Conservation (phyloP, 2,888 invertebrate genomes). For the Penaeus monodon region DNA sequence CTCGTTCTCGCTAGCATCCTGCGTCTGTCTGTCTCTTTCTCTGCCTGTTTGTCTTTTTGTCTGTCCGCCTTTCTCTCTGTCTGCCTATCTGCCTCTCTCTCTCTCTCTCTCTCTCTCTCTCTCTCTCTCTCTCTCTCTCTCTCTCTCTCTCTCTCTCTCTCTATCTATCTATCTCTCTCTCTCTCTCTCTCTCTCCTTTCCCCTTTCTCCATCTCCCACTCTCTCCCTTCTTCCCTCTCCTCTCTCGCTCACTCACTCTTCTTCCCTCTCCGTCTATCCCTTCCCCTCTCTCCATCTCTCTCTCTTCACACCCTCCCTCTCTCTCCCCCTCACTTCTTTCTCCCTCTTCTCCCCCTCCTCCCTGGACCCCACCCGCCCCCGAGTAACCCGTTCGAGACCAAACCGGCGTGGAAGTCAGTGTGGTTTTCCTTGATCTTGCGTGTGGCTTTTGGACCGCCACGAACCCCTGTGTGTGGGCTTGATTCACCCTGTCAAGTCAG, state of each 20-base stretch:
- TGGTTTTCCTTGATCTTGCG: too few relatives aligned
- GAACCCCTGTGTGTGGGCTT: too few relatives aligned
- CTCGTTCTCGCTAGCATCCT: not conserved
- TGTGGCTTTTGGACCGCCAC: too few relatives aligned
- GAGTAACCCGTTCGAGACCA: not conserved
- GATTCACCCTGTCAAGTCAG: too few relatives aligned
- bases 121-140: not conserved
- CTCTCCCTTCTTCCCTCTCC: too few relatives aligned
- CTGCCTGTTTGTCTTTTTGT: not conserved
- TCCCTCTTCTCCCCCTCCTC: not conserved
- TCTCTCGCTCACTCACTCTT: not conserved
- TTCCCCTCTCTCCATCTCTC: not conserved
- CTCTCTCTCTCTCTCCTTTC: slow-evolving; percentile 22
- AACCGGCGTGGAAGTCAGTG: too few relatives aligned
- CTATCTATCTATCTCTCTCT: slow-evolving; percentile 21
- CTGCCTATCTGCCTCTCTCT: not conserved
- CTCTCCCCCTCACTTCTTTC: too few relatives aligned
- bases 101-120: not conserved
- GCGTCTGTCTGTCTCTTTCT: not conserved
- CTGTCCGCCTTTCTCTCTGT: not conserved
- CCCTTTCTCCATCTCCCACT: slow-evolving; percentile 1
- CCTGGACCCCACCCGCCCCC: not conserved
- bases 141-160: slow-evolving; percentile 28
- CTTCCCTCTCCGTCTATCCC: not conserved
- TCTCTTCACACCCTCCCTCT: too few relatives aligned